Base-by-base conservation (phyloP, 2,113 vertebrate genomes). In the Micronycteris hirsuta region DNA sequence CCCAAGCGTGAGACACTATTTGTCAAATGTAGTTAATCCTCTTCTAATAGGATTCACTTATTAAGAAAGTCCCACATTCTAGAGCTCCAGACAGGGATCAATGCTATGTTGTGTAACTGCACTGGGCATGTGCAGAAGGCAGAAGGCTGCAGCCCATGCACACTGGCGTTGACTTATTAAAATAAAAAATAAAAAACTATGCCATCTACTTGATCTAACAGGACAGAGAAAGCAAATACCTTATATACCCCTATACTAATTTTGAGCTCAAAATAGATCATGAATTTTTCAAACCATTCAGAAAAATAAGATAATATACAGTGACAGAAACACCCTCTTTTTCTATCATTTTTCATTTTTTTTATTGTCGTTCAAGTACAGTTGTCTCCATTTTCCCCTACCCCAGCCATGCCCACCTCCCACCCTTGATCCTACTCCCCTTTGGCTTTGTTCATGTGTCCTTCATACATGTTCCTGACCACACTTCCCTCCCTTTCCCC, bases 281-380 rank as follows among this genome's bases (percentile, higher is more conserved):
- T 9, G 15, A 6, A 24, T 17, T 45, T 89, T 92, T 70, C 28
- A 36, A 89, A 13, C 5, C 38, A 45, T 16, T 38, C 52, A 16
- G 71, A 43, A 65, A 54, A 80, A 58, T 2, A 52, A 52, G 61
- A 28, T 33, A 14, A 65, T 33, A 22, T 2, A 52, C 0, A 36
- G 22, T 0, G 2, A 13, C 0, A 15, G 56, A 17, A 17, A 24
- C 16, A 0, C 2, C 5, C 14, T 14, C 8, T 2, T 5, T 15
- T 16, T 63, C 15, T 56, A n/a, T n/a, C 22, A 56, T 56, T 56
- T 54, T 58, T 24, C 22, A 58, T 58, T 58, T 58, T 58, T 54
- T 24, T 58, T 24, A 58, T 58, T 24, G 56, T 58, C 24, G 22
- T 58, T 58, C 6, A 58, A 58, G 56, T 58, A 24, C 22, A 58